Percentiles rank a stretch among this genome's conserved stretches.
Conservation (phyloP, 2,888 invertebrate species). For the Zaprionus obscuricornis region DNA sequence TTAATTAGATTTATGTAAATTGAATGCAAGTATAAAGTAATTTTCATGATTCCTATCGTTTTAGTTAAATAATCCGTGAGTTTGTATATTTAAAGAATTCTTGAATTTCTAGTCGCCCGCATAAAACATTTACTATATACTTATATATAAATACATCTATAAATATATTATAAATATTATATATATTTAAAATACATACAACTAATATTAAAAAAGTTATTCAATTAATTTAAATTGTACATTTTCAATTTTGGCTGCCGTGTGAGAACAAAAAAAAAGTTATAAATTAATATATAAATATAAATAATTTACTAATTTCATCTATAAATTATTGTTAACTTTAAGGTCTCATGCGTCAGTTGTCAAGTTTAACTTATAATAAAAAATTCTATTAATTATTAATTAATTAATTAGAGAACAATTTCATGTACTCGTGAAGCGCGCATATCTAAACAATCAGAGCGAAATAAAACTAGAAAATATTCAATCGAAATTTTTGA, state of each 20-base stretch:
- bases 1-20: conserved; percentile 46
- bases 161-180: conserved; percentile 10
- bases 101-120: conserved; percentile 76
- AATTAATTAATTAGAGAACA: conserved; percentile 41
- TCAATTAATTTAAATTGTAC: conserved; percentile 28
- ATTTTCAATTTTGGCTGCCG: conserved; percentile 20
- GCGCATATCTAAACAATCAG: conserved; percentile 72
- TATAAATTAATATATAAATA: too few species aligned
- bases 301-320: too few species aligned
- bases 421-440: conserved; percentile 56
- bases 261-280: conserved; percentile 18
- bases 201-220: conserved; percentile 48
- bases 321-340: too few species aligned
- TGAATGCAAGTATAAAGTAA: conserved; percentile 61
- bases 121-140: conserved; percentile 67
- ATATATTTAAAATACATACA: conserved; percentile 23
- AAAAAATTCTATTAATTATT: conserved; percentile 30
- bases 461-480: conserved; percentile 71
- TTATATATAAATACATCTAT: conserved; percentile 32
- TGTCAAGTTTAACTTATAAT: conserved; percentile 32
- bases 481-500: conserved; percentile 44
- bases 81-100: conserved; percentile 66
- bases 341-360: conserved; percentile 25
- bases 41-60: conserved; percentile 75
- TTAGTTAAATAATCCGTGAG: conserved; percentile 57